A percentile compares a stretch with the other conserved stretches of the same genome.
These are phyloP conservation scores for Limosa lapponica DNA, from an alignment of 2,797 vertebrate genomes.

Conservation along the genomic window DNA sequence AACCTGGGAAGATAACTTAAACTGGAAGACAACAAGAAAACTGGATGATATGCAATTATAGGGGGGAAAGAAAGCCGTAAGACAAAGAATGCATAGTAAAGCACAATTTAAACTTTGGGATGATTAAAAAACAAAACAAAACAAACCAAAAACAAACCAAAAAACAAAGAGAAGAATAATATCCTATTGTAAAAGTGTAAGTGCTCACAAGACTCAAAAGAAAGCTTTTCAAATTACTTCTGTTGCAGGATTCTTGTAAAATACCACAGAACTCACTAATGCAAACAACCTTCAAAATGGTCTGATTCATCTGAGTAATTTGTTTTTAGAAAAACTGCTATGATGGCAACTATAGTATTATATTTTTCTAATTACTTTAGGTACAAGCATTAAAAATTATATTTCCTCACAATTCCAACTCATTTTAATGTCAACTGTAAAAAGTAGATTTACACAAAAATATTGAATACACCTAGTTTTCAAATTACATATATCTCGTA, in stretches of 20 bases:
- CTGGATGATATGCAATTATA: neutral
- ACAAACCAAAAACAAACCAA: too few relatives aligned
- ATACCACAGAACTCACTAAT: neutral
- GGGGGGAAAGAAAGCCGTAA: neutral
- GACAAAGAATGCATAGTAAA: neutral
- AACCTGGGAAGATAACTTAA: conserved; percentile 17
- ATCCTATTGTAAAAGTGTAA: neutral
- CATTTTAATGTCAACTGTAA: neutral
- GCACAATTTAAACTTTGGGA: neutral
- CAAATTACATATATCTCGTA: neutral
- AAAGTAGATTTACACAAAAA: neutral
- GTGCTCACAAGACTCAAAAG: neutral
- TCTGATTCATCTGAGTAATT: neutral
- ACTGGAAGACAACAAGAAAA: conserved; percentile 12
- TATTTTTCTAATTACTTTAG: neutral
- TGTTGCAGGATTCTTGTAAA: neutral
- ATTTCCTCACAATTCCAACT: neutral
- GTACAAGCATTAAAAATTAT: neutral
- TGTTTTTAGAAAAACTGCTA: neutral
- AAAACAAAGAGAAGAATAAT: neutral
- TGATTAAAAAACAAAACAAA: neutral
- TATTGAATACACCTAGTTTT: neutral
- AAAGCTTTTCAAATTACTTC: neutral
- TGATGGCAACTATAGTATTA: neutral
- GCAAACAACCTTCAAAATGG: neutral